Evolutionary conservation across 37 sponge, comb jelly and placozoan genomes (phyloP), one percentile per base, ranked within the genome.

Genomic region (Agelas oroides): DNA sequence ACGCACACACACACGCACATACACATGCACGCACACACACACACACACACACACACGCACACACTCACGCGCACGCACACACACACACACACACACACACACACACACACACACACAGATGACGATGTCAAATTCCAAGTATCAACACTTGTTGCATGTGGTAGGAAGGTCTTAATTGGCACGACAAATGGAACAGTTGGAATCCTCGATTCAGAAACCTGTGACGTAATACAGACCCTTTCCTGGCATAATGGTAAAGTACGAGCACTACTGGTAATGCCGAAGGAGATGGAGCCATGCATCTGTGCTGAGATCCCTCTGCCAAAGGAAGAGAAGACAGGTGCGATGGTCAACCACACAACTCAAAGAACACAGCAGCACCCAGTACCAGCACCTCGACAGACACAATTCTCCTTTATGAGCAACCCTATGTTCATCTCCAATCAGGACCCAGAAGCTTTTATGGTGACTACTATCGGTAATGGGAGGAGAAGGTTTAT

Each of bases 241-340:
- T 12, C 19, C 30, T 83, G 82, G 85, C 88, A 92, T 72, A 56
- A 33, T 11, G 89, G 78, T 20, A 84, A 87, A 40, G 93, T 92
- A 18, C 57, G 93, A 20, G 70, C 76, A 17, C 54, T 92, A 55
- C 40, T 92, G 25, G 71, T 79, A 32, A 80, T 92, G 70, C 93
- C 93, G 35, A 62, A 53, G 13, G 63, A 75, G 34, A 32, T 79
- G 24, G 70, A 75, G 21, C 58, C 89, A 16, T 92, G 86, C 55
- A 62, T 92, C 25, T 92, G 89, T 70, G 78, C 88, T 62, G 93
- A 92, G 62, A 65, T 92, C 20, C 77, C 85, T 32, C 53, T 69
- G 27, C 20, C 46, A 21, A 59, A 77, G 30, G 34, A 58, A 32
- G 86, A 59, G 20, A 35, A 74, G 46, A 12, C 46, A 12, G 8